phyloP scores from a whole-genome alignment of 2,888 invertebrate species.

The Acanthosepion esculentum region DNA sequence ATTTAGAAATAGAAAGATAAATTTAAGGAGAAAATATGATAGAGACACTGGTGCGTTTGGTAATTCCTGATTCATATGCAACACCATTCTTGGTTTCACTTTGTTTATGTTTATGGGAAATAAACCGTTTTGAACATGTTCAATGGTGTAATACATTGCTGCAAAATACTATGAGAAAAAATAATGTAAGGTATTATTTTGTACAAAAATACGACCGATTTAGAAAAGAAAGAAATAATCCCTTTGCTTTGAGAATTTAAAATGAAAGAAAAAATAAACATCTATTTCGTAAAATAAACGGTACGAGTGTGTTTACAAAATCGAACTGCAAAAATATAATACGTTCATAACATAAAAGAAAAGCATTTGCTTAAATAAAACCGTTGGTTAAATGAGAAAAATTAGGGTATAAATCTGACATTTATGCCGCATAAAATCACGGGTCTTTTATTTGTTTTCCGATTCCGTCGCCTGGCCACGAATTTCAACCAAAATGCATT shows the following conservation, averaged over 20 bases:
- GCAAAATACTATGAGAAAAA: not conserved
- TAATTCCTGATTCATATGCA: too few species aligned
- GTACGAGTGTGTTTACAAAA: not conserved
- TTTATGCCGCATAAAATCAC: not conserved
- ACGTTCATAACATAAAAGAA: not conserved
- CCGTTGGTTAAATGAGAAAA: not conserved
- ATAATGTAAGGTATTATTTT: not conserved
- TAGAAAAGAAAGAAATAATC: not conserved
- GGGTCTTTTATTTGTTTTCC: not conserved
- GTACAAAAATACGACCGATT: not conserved
- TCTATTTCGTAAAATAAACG: not conserved
- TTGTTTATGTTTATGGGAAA: not conserved
- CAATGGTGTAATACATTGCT: not conserved
- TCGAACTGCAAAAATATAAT: not conserved
- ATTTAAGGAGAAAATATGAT: too few species aligned
- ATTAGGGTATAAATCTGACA: not conserved
- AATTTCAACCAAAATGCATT: slow-evolving; percentile 33
- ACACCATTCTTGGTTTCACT: not conserved
- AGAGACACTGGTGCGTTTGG: too few species aligned
- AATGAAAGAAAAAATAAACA: not conserved
- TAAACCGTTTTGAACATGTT: not conserved
- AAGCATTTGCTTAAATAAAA: slow-evolving; percentile 1
- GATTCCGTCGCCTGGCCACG: not conserved
- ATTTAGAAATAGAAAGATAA: too few species aligned
- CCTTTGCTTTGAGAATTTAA: not conserved